These are phyloP conservation scores for Neolamprologus longior DNA, from an alignment of 2,113 vertebrate genomes.

Conservation along the genomic window DNA sequence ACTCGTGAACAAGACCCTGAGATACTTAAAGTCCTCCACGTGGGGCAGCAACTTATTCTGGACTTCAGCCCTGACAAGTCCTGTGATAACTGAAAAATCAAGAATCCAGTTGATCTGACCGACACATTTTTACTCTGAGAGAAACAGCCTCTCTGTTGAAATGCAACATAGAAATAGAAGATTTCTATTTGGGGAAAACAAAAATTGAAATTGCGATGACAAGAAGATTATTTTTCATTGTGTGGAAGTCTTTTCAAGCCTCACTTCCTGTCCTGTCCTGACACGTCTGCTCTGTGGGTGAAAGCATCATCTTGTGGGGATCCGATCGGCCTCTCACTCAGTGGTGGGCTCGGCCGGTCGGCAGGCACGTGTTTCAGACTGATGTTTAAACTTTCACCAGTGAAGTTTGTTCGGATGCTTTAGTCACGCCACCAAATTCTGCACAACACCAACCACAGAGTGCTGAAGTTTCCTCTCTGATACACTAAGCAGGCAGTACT, in stretches of 20 bases:
- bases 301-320: not conserved
- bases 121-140: not conserved
- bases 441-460: not conserved
- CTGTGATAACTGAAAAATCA: not conserved
- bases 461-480: not conserved
- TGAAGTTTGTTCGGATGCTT: not conserved
- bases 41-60: not conserved
- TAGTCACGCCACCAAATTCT: not conserved
- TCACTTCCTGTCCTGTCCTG: not conserved
- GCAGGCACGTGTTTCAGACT: not conserved
- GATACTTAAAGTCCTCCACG: not conserved
- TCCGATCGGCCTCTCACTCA: rapidly evolving
- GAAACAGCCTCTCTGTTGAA: not conserved
- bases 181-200: not conserved
- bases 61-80: not conserved
- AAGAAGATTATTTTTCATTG: not conserved
- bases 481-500: not conserved
- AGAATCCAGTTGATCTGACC: not conserved
- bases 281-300: not conserved
- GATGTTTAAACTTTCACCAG: not conserved
- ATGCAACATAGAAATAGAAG: not conserved
- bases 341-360: not conserved
- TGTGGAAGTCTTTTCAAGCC: not conserved
- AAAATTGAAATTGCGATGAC: not conserved
- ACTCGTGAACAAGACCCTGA: not conserved